These are phyloP conservation scores for Drosophila ustulata DNA, from an alignment of 2,888 invertebrate species.

Conservation along the genomic window DNA sequence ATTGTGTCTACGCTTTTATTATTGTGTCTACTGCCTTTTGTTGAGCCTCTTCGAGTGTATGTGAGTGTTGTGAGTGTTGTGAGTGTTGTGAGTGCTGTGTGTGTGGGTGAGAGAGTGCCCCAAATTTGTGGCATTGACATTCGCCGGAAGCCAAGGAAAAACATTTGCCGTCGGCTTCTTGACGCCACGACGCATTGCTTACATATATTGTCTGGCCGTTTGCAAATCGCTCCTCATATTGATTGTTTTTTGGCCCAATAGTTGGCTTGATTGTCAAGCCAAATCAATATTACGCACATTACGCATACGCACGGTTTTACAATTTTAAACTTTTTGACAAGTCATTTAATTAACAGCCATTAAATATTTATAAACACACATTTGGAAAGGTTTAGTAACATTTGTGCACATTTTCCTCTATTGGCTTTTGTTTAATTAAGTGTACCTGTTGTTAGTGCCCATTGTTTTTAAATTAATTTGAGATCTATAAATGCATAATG, in stretches of 20 bases:
- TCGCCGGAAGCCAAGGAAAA: conserved; percentile 79
- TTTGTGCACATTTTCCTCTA: neutral
- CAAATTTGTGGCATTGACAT: conserved; percentile 78
- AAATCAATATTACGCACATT: conserved; percentile 57
- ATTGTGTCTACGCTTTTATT: conserved; percentile 36
- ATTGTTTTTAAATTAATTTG: no score
- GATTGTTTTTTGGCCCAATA: conserved; percentile 40
- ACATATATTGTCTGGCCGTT: conserved; percentile 53
- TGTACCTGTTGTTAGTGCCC: neutral
- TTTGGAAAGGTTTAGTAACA: neutral
- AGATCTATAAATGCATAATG: no score
- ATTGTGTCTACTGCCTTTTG: conserved; percentile 49
- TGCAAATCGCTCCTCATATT: conserved; percentile 49
- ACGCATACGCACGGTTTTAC: conserved; percentile 35
- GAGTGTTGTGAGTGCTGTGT: conserved; percentile 5
- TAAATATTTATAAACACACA: neutral
- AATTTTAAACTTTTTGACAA: conserved; percentile 33
- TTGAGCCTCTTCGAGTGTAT: conserved; percentile 2
- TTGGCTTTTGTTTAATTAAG: neutral
- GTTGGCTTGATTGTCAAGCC: conserved; percentile 34
- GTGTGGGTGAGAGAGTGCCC: conserved; percentile 48
- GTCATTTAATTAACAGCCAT: neutral
- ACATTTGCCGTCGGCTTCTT: conserved; percentile 73
- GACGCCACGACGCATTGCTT: conserved; percentile 44
- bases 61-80: conserved; percentile 7